These are phyloP conservation scores for Erpetoichthys calabaricus DNA, from an alignment of 2,797 vertebrate genomes.

Conservation along the genomic window DNA sequence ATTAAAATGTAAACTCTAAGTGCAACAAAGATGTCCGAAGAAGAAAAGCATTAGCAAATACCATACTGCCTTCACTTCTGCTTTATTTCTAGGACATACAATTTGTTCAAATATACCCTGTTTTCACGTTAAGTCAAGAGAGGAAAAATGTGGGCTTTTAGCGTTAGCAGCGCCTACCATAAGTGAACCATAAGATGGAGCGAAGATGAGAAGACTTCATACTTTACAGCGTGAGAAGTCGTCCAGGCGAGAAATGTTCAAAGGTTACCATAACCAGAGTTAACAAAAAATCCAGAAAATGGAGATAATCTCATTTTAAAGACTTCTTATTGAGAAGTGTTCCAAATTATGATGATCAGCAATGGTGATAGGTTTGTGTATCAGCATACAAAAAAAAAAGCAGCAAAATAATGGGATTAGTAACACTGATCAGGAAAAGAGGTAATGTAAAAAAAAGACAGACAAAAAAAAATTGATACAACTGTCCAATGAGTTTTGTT, in stretches of 20 bases:
- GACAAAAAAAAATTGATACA: not conserved
- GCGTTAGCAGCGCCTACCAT: constrained; percentile 43
- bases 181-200: constrained; percentile 35
- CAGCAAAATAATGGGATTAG: not conserved
- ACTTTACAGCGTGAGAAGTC: constrained; percentile 15
- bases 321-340: too few relatives aligned
- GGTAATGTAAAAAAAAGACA: constrained; percentile 5
- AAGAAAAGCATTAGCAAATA: constrained; percentile 50
- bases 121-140: constrained; percentile 91
- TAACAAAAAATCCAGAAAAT: not conserved
- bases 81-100: constrained; percentile 70
- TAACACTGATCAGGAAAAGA: not conserved
- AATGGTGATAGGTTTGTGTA: constrained; percentile 9
- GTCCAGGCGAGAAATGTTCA: constrained; percentile 23
- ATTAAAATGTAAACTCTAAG: constrained; percentile 99
- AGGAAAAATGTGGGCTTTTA: constrained; percentile 51
- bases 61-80: constrained; percentile 45
- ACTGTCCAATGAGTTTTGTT: not conserved
- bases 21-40: constrained; percentile 88
- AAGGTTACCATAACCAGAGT: constrained; percentile 17
- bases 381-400: constrained; percentile 7
- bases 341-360: too few relatives aligned
- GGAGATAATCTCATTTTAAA: not conserved
- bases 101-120: constrained; percentile 98
- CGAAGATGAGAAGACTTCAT: constrained; percentile 18